Evolutionary conservation across 2,113 vertebrate genomes (phyloP), one percentile per base, ranked within the genome.

Genomic region (Numenius arquata): DNA sequence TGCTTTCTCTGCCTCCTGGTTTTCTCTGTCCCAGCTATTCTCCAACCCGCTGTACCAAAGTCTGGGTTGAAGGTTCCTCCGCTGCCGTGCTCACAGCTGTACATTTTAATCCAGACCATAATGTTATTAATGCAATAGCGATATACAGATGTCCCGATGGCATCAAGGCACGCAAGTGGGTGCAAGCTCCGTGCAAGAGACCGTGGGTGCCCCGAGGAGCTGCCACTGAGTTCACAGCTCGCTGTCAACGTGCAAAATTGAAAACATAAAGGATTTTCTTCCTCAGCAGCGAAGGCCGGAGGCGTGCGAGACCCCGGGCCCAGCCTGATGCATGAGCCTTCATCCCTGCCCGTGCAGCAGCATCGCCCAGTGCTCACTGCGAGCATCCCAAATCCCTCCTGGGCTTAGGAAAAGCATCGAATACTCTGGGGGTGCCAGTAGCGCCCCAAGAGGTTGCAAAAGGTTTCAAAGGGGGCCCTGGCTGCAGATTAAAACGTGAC

Each of bases 181-280:
- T 18, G 26, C 29, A 34, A 18, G 9, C 15, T n/a, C 52, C 8
- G 9, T 14, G 32, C 4, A 26, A 30, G 71, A n/a, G 36, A 25
- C 18, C 0, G 1, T 7, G 1, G 1, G 48, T 58, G 63, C 41
- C 12, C 25, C 0, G 0, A 48, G 23, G 41, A 38, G 48, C 77
- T 63, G 63, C 48, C 7, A 5, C 29, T 0, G 32, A 22, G 47
- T 45, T 40, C 17, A 32, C 20, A 58, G 53, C n/a, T 61, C 2
- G 0, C 19, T 4, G 1, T 16, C 2, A 1, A 27, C 9, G 13
- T 4, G 30, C 22, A 34, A 32, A 68, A 47, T 21, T 30, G 19
- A 22, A 50, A 80, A 19, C 4, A 15, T 3, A 38, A 55, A 67
- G 15, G 14, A 41, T 68, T 61, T 32, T 75, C 21, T 27, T 15